Percentiles rank a stretch among this genome's conserved stretches.
phyloP scores from a whole-genome alignment of 2,797 vertebrate species.

The Nasua narica region DNA sequence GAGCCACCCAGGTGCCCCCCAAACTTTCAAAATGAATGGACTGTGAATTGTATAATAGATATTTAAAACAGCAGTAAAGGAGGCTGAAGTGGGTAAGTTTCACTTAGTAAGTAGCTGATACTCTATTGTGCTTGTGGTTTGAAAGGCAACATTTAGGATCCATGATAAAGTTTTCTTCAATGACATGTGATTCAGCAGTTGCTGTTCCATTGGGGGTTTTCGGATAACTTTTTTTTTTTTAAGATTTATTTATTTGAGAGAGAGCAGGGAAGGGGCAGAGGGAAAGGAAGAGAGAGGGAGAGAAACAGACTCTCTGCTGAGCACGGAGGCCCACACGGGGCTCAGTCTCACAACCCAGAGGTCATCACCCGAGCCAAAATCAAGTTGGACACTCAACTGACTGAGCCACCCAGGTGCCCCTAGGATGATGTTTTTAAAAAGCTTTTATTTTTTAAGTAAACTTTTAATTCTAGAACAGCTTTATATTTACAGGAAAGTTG shows the following conservation, averaged over 20 bases:
- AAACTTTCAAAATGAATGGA: not conserved
- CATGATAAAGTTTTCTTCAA: not conserved
- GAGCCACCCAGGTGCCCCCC: not conserved
- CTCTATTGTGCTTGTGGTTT: not conserved
- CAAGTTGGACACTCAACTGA: not conserved
- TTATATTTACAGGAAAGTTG: slow-evolving; percentile 3
- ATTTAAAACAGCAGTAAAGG: not conserved
- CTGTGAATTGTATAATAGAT: not conserved
- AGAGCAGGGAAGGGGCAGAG: not conserved
- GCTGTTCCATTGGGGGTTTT: not conserved
- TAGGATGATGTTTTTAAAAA: not conserved
- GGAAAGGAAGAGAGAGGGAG: not conserved
- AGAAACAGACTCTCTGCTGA: not conserved
- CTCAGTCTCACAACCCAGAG: not conserved
- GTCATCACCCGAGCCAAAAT: not conserved
- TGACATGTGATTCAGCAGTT: not conserved
- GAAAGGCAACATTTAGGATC: not conserved
- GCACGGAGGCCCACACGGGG: not conserved
- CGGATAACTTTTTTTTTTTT: not conserved
- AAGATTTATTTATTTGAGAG: not conserved
- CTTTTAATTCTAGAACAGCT: not conserved
- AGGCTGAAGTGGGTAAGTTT: not conserved
- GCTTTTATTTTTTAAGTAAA: not conserved
- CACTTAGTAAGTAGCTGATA: not conserved
- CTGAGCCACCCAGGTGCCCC: not conserved